These are phyloP conservation scores for Himalopsyche tibetana DNA, from an alignment of 2,888 invertebrate species.

Conservation along the genomic window DNA sequence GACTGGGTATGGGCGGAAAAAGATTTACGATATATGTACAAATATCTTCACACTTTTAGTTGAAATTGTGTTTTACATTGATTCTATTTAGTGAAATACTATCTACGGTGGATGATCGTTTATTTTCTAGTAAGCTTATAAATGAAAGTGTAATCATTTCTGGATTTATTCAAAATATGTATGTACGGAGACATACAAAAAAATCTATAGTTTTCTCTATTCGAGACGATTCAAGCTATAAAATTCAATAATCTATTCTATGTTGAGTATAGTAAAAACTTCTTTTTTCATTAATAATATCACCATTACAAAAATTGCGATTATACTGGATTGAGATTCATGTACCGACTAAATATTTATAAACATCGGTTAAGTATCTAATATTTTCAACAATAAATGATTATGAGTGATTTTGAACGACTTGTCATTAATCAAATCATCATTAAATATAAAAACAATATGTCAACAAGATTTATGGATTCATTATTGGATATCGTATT, in stretches of 20 bases:
- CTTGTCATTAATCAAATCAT: background rate
- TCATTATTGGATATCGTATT: background rate
- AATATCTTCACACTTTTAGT: background rate
- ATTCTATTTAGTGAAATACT: background rate
- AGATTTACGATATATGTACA: no score
- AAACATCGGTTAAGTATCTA: slow-evolving; percentile 5
- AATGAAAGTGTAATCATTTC: no score
- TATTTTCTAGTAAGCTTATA: no score
- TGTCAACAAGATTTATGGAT: background rate
- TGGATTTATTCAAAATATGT: no score
- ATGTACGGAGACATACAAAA: background rate
- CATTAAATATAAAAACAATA: background rate
- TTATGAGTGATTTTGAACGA: background rate
- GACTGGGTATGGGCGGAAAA: no score
- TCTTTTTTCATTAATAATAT: background rate
- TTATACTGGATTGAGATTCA: slow-evolving; percentile 22
- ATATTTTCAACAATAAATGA: slow-evolving; percentile 15
- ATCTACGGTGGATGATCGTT: no score
- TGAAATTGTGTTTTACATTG: background rate
- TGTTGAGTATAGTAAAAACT: slow-evolving; percentile 1
- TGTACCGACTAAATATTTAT: slow-evolving; percentile 1
- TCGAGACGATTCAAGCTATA: background rate
- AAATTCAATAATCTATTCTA: background rate
- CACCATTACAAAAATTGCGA: slow-evolving; percentile 25
- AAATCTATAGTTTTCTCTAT: background rate